These are phyloP conservation scores for Lepidochrysops patricia DNA, from an alignment of 2,888 invertebrate genomes.

Conservation along the genomic window DNA sequence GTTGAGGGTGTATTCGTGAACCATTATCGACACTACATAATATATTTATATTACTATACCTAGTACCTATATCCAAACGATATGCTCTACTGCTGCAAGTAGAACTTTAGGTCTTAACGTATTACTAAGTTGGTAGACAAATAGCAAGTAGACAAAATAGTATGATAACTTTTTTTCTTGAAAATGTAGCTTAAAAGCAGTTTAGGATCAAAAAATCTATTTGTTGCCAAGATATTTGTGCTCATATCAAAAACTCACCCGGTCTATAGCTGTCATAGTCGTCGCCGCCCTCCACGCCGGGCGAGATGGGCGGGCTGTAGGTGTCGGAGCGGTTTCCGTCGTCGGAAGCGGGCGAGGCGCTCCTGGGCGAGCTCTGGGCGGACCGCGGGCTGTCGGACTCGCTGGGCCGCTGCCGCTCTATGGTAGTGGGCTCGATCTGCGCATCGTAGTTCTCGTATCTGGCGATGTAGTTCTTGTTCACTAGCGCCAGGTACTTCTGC, in stretches of 20 bases:
- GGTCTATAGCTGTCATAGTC: constrained; percentile 63
- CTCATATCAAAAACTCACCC: constrained; percentile 39
- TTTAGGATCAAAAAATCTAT: no score
- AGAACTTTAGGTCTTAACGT: no score
- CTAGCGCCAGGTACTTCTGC: constrained; percentile 52
- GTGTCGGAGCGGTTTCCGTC: constrained; percentile 78
- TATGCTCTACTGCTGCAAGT: no score
- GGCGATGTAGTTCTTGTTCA: constrained; percentile 59
- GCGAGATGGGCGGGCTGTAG: constrained; percentile 89
- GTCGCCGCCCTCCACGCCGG: constrained; percentile 84
- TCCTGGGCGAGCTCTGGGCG: constrained; percentile 50
- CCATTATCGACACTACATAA: no score
- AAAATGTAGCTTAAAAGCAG: no score
- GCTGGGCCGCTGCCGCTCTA: constrained; percentile 40
- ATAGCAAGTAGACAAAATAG: no score
- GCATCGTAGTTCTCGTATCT: constrained; percentile 61
- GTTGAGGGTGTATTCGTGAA: no score
- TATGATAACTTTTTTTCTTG: no score
- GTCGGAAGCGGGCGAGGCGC: constrained; percentile 66
- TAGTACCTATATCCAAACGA: no score
- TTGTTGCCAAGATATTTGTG: not conserved
- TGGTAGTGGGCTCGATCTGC: constrained; percentile 62
- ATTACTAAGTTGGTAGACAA: no score
- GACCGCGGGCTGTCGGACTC: constrained; percentile 42
- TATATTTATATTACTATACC: no score